These are phyloP conservation scores for Caenorhabditis japonica DNA, from an alignment of 2,888 invertebrate genomes.

Conservation along the genomic window DNA sequence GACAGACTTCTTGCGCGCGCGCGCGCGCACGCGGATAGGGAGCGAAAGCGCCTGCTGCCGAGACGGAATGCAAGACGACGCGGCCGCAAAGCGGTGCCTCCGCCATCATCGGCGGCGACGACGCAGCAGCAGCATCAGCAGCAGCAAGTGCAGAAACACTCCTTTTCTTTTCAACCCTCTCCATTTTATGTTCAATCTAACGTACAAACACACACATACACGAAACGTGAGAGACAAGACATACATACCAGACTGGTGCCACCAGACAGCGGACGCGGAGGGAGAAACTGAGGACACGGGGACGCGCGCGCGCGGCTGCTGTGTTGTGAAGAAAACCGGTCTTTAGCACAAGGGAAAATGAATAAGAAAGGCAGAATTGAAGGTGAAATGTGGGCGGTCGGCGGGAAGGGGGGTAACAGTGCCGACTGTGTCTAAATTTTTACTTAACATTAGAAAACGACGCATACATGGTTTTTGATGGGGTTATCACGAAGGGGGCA, in stretches of 20 bases:
- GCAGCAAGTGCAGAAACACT: slow-evolving; percentile 30
- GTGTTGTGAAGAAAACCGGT: too few relatives aligned
- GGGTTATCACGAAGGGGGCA: too few relatives aligned
- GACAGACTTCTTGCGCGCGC: slow-evolving; percentile 37
- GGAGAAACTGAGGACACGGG: slow-evolving; percentile 34
- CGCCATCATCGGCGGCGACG: slow-evolving; percentile 27
- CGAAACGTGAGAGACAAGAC: slow-evolving; percentile 38
- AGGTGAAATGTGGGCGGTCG: not conserved
- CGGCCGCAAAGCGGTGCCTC: slow-evolving; percentile 26
- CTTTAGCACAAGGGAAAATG: too few relatives aligned
- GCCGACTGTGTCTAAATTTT: too few relatives aligned
- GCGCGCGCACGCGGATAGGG: slow-evolving; percentile 15
- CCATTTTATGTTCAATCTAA: slow-evolving; percentile 39
- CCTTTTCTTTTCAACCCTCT: slow-evolving; percentile 15
- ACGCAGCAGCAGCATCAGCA: too few relatives aligned
- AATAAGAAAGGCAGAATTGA: too few relatives aligned
- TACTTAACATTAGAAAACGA: too few relatives aligned
- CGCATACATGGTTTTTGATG: too few relatives aligned
- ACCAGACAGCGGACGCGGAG: slow-evolving; percentile 34
- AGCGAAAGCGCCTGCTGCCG: slow-evolving; percentile 42
- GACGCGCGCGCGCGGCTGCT: slow-evolving; percentile 20
- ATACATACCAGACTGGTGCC: slow-evolving; percentile 24
- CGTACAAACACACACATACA: slow-evolving; percentile 23
- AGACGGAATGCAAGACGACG: slow-evolving; percentile 30
- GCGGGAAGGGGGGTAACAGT: not conserved